Evolutionary conservation across 2,888 invertebrate genomes (phyloP).

Genomic region (Limnephilus marmoratus): DNA sequence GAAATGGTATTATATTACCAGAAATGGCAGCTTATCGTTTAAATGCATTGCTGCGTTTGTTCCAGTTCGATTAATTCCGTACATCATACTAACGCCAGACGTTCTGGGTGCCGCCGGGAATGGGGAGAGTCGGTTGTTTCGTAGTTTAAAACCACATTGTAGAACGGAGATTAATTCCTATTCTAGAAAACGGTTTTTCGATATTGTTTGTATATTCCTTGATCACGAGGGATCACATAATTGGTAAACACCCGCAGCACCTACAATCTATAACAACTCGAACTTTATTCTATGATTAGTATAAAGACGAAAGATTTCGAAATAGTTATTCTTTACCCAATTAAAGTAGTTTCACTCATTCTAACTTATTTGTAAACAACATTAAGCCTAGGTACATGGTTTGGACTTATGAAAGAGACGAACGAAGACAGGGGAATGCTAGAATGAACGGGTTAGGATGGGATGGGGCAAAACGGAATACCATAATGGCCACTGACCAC

Average conservation of each 20-base stretch:
- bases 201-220: neutral
- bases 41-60: neutral
- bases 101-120: neutral
- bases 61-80: neutral
- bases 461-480: no score
- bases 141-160: constrained; percentile 2
- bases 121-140: neutral
- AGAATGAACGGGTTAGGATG: no score
- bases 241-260: neutral
- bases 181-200: neutral
- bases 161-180: neutral
- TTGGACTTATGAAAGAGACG: no score
- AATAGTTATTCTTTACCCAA: no score
- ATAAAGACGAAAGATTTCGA: no score
- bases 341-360: no score
- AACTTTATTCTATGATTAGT: neutral
- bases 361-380: no score
- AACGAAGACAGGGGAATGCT: no score
- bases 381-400: no score
- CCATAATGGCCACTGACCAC: no score
- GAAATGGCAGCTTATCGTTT: neutral
- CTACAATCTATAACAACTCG: neutral
- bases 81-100: neutral
- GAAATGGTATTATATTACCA: neutral
- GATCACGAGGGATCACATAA: neutral